phyloP scores from a whole-genome alignment of 2,888 invertebrate genomes.

The Drosophila mettleri region DNA sequence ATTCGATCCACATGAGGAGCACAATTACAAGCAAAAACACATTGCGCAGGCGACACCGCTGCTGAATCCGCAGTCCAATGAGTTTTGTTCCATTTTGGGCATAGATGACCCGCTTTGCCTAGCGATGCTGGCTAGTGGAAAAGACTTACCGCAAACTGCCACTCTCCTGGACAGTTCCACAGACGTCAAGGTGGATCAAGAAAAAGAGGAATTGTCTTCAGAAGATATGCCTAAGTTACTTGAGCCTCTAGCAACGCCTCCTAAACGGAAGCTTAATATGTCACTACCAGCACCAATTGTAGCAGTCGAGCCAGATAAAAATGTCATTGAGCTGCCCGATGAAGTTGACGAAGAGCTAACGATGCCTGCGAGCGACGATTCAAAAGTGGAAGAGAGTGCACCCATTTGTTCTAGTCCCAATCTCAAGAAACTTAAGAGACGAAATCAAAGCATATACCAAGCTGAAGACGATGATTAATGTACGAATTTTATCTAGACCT shows the following conservation, averaged over 20 bases:
- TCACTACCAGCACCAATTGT: constrained; percentile 74
- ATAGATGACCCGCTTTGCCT: constrained; percentile 93
- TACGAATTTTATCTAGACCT: background rate
- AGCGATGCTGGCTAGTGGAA: constrained; percentile 86
- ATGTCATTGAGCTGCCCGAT: constrained; percentile 43
- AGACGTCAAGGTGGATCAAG: constrained; percentile 15
- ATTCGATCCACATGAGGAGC: constrained; percentile 84
- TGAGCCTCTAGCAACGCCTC: constrained; percentile 47
- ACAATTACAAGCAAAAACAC: constrained; percentile 82
- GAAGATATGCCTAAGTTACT: background rate
- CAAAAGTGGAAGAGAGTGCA: constrained; percentile 1
- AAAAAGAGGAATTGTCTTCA: background rate
- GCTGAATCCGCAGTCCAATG: constrained; percentile 89
- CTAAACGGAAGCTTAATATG: constrained; percentile 77
- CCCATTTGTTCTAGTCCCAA: constrained; percentile 18
- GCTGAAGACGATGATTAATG: constrained; percentile 48
- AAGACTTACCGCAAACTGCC: constrained; percentile 80
- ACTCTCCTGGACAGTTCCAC: constrained; percentile 55
- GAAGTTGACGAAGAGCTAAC: constrained; percentile 27
- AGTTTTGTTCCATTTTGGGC: constrained; percentile 89
- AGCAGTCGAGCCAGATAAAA: constrained; percentile 18
- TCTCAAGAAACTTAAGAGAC: constrained; percentile 83
- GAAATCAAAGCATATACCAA: constrained; percentile 83
- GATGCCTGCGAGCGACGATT: background rate
- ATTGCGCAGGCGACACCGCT: constrained; percentile 86